phyloP scores from a whole-genome alignment of 1,140 invertebrate genomes.

The Apis mellifera region DNA sequence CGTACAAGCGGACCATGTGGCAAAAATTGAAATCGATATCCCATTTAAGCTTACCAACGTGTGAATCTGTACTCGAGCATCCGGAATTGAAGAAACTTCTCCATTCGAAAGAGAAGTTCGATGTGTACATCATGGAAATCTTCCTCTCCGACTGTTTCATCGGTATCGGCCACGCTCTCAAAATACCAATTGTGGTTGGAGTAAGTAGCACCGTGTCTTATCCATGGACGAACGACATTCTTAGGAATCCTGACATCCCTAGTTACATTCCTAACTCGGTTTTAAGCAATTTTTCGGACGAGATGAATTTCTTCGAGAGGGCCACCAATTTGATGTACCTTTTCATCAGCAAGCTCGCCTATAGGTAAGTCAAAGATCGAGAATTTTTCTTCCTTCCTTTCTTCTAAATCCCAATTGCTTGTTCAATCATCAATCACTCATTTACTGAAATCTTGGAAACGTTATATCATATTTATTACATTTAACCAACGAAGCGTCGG shows the following conservation, averaged over 20 bases:
- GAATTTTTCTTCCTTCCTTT: too few species aligned
- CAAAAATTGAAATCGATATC: background rate
- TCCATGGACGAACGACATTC: conserved; percentile 17
- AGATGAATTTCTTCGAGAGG: conserved; percentile 45
- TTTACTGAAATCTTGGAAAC: background rate
- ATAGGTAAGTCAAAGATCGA: conserved; percentile 5
- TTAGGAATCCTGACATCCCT: conserved; percentile 46
- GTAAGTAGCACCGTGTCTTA: background rate
- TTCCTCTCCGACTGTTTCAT: conserved; percentile 40
- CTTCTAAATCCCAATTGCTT: too few species aligned
- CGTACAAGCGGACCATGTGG: background rate
- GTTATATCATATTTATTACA: too few species aligned
- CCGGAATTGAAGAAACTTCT: conserved; percentile 33
- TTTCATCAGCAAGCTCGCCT: background rate
- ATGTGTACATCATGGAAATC: conserved; percentile 23
- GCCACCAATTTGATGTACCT: conserved; percentile 1
- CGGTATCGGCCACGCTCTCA: conserved; percentile 12
- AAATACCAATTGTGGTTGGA: conserved; percentile 16
- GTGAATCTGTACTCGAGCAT: conserved; percentile 12
- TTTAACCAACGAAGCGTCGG: too few species aligned
- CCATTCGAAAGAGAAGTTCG: conserved; percentile 20
- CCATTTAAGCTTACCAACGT: background rate
- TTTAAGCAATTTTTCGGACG: background rate
- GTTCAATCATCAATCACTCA: too few species aligned
- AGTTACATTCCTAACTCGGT: conserved; percentile 37